Evolutionary conservation across 1,140 invertebrate species (phyloP).

Genomic region (Trachelipus rathkii): DNA sequence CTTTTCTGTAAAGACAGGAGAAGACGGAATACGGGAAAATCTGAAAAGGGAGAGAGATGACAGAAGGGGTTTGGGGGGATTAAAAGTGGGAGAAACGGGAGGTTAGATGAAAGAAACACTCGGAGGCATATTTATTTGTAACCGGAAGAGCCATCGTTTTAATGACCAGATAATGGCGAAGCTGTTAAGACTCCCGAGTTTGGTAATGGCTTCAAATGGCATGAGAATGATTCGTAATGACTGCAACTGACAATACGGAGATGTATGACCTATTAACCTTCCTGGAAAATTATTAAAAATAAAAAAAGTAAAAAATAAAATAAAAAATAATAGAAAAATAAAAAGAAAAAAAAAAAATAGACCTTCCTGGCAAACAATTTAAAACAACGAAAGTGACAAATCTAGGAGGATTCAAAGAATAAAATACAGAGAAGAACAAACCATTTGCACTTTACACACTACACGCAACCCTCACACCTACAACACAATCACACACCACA

Average conservation of each 20-base stretch:
- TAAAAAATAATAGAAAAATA: no score
- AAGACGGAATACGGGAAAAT: neutral
- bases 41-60: neutral
- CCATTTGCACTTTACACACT: no score
- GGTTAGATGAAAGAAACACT: neutral
- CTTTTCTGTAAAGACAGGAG: neutral
- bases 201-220: conserved; percentile 2
- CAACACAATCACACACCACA: no score
- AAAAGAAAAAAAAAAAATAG: no score
- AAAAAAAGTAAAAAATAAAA: no score
- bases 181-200: neutral
- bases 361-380: no score
- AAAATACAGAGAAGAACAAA: no score
- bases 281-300: no score
- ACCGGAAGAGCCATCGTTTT: conserved; percentile 5
- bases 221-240: neutral
- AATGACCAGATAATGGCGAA: neutral
- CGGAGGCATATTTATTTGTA: neutral
- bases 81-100: no score
- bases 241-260: conserved; percentile 6
- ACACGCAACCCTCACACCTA: no score
- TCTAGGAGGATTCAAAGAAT: no score
- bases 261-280: neutral
- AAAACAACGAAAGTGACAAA: no score
- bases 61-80: neutral